Conservation (phyloP, 2,113 vertebrate species). For the Elachura formosa region DNA sequence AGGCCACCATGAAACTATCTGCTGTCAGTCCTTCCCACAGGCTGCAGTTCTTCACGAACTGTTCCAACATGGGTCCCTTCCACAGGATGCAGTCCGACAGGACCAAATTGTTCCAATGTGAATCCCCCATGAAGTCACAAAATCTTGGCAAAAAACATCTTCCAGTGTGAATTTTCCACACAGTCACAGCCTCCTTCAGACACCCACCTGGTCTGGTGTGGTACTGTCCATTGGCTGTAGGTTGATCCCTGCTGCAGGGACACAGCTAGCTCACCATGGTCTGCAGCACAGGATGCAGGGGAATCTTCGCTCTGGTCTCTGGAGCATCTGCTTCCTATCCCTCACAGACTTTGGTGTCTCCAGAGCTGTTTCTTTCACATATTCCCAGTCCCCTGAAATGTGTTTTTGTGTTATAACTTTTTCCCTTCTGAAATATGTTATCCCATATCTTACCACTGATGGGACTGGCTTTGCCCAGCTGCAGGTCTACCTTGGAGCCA, state of each 20-base stretch:
- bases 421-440: background rate
- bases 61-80: background rate
- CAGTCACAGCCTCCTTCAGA: background rate
- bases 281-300: background rate
- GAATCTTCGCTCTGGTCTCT: background rate
- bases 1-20: background rate
- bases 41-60: background rate
- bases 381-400: background rate
- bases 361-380: background rate
- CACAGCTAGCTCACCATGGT: background rate
- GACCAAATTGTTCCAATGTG: background rate
- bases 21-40: no score
- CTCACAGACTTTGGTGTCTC: background rate
- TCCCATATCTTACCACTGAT: background rate
- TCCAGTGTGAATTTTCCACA: background rate
- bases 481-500: fast-evolving
- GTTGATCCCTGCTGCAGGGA: background rate
- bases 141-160: background rate
- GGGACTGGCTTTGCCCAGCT: background rate
- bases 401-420: background rate
- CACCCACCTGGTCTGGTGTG: background rate
- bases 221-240: background rate
- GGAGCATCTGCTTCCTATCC: background rate
- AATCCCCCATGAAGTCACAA: no score
- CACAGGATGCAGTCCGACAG: background rate